Evolutionary conservation across 2,113 vertebrate species (phyloP).

Genomic region (Myodes glareolus): DNA sequence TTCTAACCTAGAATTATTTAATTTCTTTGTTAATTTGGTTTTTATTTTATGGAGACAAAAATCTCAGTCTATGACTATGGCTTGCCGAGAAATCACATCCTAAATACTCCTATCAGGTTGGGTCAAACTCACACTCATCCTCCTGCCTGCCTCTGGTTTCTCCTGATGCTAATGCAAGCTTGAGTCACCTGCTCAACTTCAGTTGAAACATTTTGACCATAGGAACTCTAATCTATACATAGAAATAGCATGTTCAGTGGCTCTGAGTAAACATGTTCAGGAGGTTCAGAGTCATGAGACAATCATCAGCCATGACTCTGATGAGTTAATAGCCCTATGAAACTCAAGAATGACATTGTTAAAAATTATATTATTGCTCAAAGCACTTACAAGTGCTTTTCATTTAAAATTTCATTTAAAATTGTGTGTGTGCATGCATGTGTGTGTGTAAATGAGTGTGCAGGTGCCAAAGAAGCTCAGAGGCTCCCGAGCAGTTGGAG

Average conservation of each 20-base stretch:
- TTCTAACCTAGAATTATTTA: neutral
- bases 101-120: neutral
- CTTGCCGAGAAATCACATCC: neutral
- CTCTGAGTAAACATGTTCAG: slow-evolving; percentile 46
- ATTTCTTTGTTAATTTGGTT: neutral
- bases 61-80: neutral
- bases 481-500: neutral
- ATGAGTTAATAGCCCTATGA: slow-evolving; percentile 40
- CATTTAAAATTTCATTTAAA: neutral
- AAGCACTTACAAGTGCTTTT: neutral
- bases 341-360: neutral
- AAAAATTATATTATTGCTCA: neutral
- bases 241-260: neutral
- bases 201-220: neutral
- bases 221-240: neutral
- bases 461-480: neutral
- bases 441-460: neutral
- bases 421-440: neutral
- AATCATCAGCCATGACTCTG: slow-evolving; percentile 44
- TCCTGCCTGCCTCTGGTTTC: neutral
- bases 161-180: neutral
- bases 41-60: neutral
- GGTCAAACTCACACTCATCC: neutral
- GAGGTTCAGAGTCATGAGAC: slow-evolving; percentile 63
- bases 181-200: neutral